Evolutionary conservation across 2,797 vertebrate species (phyloP).

Genomic region (Sebastolobus alascanus): DNA sequence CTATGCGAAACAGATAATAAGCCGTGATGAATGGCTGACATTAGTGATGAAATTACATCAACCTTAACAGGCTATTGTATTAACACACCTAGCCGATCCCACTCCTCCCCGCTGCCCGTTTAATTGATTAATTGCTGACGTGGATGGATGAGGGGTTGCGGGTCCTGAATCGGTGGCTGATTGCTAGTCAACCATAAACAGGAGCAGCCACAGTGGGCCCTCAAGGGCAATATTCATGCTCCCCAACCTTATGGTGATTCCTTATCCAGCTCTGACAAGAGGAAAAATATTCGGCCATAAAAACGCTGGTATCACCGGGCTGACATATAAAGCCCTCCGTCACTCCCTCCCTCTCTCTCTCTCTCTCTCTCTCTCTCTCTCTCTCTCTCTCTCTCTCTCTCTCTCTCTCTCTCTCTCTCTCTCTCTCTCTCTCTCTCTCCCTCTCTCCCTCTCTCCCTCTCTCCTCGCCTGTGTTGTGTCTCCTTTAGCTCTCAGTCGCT

Average conservation of each 20-base stretch:
- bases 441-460: slow-evolving; percentile 8
- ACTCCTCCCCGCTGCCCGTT: slow-evolving; percentile 70
- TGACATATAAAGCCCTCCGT: slow-evolving; percentile 80
- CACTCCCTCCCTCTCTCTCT: slow-evolving; percentile 57
- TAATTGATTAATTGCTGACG: slow-evolving; percentile 86
- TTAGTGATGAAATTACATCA: slow-evolving; percentile 85
- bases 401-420: slow-evolving; percentile 23
- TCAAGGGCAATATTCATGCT: slow-evolving; percentile 83
- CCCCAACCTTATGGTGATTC: slow-evolving; percentile 83
- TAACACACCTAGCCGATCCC: slow-evolving; percentile 79
- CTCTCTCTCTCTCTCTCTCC: slow-evolving; percentile 19
- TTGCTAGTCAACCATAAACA: slow-evolving; percentile 85
- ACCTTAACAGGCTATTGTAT: slow-evolving; percentile 81
- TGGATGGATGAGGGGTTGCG: slow-evolving; percentile 81
- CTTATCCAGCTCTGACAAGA: slow-evolving; percentile 81
- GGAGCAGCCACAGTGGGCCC: slow-evolving; percentile 76
- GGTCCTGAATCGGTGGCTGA: slow-evolving; percentile 82
- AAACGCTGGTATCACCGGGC: slow-evolving; percentile 78
- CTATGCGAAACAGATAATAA: slow-evolving; percentile 80
- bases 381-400: slow-evolving; percentile 19
- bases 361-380: slow-evolving; percentile 24
- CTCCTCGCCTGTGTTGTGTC: slow-evolving; percentile 39
- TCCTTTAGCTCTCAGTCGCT: slow-evolving; percentile 66
- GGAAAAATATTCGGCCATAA: slow-evolving; percentile 83
- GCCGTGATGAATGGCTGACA: slow-evolving; percentile 81